Evolutionary conservation across 2,113 vertebrate species (phyloP).

Genomic region (Talpa occidentalis): DNA sequence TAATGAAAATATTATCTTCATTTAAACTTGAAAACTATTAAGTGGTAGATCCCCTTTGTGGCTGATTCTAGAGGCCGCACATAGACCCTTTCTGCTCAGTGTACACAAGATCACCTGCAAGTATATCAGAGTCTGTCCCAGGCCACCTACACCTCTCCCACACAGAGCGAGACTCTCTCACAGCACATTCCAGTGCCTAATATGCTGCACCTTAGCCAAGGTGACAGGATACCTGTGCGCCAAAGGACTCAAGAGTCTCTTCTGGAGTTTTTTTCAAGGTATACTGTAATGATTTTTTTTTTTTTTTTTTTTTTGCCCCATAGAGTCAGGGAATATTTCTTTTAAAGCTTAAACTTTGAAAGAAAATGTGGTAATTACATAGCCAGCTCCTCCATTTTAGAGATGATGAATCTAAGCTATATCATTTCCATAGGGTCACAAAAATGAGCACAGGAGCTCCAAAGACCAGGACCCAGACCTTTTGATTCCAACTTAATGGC

Average conservation of each 20-base stretch:
- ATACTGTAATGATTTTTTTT: neutral
- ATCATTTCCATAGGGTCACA: neutral
- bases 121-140: neutral
- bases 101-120: neutral
- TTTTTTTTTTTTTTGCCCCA: neutral
- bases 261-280: neutral
- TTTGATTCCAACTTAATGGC: neutral
- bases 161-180: neutral
- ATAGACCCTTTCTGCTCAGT: neutral
- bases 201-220: fast-evolving
- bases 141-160: fast-evolving
- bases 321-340: neutral
- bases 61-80: neutral
- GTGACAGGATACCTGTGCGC: neutral
- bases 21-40: neutral
- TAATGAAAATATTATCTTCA: too few relatives aligned
- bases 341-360: slow-evolving; percentile 8
- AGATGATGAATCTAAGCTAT: neutral
- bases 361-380: neutral
- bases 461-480: neutral
- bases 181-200: neutral
- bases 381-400: neutral
- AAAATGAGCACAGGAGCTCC: neutral
- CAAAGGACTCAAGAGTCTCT: neutral
- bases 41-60: neutral